These are phyloP conservation scores for Turdus rufiventris DNA, from an alignment of 2,113 vertebrate genomes.

Conservation along the genomic window DNA sequence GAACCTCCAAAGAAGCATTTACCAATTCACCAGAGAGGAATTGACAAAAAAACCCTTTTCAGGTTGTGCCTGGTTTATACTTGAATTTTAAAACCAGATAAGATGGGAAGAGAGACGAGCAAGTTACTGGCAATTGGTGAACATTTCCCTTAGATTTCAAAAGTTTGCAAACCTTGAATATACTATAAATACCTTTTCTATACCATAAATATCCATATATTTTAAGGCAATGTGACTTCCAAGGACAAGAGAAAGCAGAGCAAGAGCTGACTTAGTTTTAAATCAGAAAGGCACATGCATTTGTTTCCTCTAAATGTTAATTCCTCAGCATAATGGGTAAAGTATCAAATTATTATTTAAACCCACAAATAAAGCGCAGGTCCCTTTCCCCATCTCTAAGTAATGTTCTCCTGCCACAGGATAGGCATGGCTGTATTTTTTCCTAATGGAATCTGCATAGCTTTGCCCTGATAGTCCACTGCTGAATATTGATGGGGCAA, in stretches of 20 bases:
- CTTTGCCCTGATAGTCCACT: not conserved
- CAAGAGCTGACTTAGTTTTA: not conserved
- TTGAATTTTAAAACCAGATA: not conserved
- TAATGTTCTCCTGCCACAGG: not conserved
- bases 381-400: not conserved
- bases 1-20: not conserved
- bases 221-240: not conserved
- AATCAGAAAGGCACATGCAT: not conserved
- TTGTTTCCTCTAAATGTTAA: not conserved
- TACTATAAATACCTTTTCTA: not conserved
- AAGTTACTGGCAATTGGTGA: not conserved
- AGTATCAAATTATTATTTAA: constrained; percentile 8
- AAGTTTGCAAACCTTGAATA: not conserved
- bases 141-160: not conserved
- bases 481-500: constrained; percentile 5
- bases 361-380: not conserved
- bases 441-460: constrained; percentile 29
- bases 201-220: not conserved
- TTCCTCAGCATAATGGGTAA: not conserved
- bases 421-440: not conserved
- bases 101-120: not conserved
- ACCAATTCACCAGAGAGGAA: not conserved
- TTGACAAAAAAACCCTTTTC: not conserved
- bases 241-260: not conserved
- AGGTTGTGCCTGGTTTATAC: not conserved